phyloP scores from a whole-genome alignment of 2,888 invertebrate species.

The Leptopterna dolabrata region DNA sequence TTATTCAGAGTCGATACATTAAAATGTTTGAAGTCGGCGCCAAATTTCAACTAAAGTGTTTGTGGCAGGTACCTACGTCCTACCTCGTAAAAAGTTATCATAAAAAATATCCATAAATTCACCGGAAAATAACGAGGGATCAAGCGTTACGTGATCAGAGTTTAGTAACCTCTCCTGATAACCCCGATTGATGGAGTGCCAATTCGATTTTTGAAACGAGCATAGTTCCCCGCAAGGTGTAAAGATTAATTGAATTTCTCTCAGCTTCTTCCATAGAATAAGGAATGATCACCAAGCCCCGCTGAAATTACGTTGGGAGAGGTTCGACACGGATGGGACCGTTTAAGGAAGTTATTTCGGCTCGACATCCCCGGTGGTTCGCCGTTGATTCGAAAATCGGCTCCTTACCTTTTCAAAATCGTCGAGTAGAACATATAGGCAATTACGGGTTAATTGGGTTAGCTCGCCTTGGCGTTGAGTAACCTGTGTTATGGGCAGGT shows the following conservation, averaged over 20 bases:
- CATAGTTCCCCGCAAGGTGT: not conserved
- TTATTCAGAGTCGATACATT: no score
- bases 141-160: not conserved
- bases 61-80: no score
- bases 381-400: not conserved
- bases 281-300: not conserved
- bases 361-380: not conserved
- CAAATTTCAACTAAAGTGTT: no score
- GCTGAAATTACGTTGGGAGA: not conserved
- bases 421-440: not conserved
- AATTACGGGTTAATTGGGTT: not conserved
- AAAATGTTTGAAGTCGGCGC: no score
- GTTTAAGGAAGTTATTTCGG: conserved; percentile 7
- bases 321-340: not conserved
- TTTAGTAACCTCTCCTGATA: not conserved
- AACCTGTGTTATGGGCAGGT: not conserved
- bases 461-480: not conserved
- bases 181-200: conserved; percentile 39
- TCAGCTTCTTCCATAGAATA: conserved; percentile 14
- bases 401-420: not conserved
- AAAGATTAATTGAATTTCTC: conserved; percentile 35
- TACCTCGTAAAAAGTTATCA: no score
- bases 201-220: conserved; percentile 31
- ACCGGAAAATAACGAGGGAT: not conserved
- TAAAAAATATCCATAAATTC: not conserved